Evolutionary conservation across 1,140 invertebrate species (phyloP).

Genomic region (Marisa cornuarietis): DNA sequence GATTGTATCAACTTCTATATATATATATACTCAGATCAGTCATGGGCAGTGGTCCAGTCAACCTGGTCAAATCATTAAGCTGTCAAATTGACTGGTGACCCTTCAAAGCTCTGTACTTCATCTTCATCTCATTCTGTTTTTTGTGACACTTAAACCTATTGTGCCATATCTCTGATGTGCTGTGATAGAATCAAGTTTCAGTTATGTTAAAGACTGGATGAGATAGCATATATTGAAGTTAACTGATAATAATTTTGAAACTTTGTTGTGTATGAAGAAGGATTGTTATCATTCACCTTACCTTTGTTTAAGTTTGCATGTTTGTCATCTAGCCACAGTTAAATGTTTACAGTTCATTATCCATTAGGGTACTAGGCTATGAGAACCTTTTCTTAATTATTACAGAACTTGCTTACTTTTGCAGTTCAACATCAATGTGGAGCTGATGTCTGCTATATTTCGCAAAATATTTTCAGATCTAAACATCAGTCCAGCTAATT

Average conservation of each 20-base stretch:
- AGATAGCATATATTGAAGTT: neutral
- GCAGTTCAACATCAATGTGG: conserved; percentile 57
- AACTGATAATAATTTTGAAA: neutral
- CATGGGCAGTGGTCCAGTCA: too few relatives aligned
- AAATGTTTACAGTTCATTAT: too few relatives aligned
- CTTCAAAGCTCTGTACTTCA: too few relatives aligned
- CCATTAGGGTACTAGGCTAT: too few relatives aligned
- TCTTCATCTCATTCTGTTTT: too few relatives aligned
- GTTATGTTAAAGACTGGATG: neutral
- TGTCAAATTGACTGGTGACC: too few relatives aligned
- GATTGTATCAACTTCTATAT: too few relatives aligned
- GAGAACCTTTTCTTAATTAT: neutral
- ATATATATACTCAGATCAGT: too few relatives aligned
- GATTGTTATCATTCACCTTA: neutral
- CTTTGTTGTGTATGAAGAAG: neutral
- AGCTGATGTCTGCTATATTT: conserved; percentile 66
- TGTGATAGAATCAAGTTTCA: neutral
- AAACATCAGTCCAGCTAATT: conserved; percentile 64
- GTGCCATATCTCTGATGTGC: neutral
- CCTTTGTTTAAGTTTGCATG: neutral
- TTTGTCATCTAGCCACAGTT: neutral
- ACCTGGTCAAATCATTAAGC: too few relatives aligned
- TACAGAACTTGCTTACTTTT: conserved; percentile 21
- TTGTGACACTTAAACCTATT: too few relatives aligned
- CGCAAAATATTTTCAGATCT: conserved; percentile 68